phyloP scores from a whole-genome alignment of 37 sponge, comb jelly and placozoan genomes.

The Chondrosia reniformis region DNA sequence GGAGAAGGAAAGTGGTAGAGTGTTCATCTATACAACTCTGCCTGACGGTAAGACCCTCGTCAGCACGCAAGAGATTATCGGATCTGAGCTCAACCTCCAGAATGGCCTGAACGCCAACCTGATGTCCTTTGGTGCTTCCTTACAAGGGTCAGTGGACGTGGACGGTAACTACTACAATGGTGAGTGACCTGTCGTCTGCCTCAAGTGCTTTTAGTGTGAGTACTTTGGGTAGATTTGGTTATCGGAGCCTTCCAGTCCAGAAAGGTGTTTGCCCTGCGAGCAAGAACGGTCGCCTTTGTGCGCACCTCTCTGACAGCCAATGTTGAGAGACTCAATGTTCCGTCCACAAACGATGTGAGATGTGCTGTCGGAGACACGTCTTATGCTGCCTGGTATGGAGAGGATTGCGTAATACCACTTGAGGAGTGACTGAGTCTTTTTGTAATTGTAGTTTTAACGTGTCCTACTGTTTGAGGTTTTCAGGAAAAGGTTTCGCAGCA shows the following conservation, averaged over 20 bases:
- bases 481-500: no score
- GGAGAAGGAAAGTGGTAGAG: conserved; percentile 37
- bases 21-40: conserved; percentile 65
- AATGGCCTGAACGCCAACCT: neutral
- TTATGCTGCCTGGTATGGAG: no score
- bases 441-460: no score
- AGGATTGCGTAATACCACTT: no score
- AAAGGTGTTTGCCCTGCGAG: conserved; percentile 51
- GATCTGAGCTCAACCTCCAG: conserved; percentile 10
- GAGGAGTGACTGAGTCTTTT: no score
- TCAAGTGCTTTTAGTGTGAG: neutral
- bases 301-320: neutral
- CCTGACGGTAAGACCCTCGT: neutral
- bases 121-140: conserved; percentile 45
- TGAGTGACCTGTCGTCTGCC: neutral
- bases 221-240: conserved; percentile 47
- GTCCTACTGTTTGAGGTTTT: no score
- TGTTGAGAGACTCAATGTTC: neutral
- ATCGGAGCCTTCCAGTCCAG: conserved; percentile 49
- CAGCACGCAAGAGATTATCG: conserved; percentile 35
- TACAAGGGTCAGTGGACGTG: conserved; percentile 58
- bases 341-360: neutral
- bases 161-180: conserved; percentile 73
- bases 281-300: neutral
- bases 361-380: no score